A percentile compares a stretch with the other conserved stretches of the same genome.
Conservation (phyloP, 2,888 invertebrate genomes). For the Cheilosia scutellata region DNA sequence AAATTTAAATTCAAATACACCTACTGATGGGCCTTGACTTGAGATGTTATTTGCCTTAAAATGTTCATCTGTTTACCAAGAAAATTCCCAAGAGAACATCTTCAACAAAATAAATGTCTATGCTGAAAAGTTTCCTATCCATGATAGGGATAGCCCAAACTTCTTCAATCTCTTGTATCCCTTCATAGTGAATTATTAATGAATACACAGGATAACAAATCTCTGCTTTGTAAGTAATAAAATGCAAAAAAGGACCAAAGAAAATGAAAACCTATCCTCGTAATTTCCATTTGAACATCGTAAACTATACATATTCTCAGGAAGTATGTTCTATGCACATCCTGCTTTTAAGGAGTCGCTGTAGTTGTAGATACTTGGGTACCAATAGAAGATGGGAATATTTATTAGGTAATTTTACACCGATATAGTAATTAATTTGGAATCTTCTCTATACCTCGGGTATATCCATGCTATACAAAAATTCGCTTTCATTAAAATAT, state of each 20-base stretch:
- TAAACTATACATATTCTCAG: slow-evolving; percentile 39
- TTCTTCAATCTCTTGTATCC: background rate
- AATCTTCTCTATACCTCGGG: background rate
- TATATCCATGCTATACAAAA: background rate
- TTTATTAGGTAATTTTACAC: slow-evolving; percentile 29
- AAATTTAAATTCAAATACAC: no score
- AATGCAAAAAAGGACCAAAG: slow-evolving; percentile 3
- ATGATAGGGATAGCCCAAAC: background rate
- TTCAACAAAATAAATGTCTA: background rate
- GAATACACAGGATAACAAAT: background rate
- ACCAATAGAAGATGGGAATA: background rate
- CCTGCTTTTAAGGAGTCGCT: slow-evolving; percentile 18
- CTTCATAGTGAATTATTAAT: background rate
- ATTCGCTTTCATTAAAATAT: slow-evolving; percentile 1
- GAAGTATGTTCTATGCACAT: slow-evolving; percentile 53
- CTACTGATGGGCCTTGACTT: no score
- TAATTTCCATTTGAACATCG: slow-evolving; percentile 30
- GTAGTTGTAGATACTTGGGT: background rate
- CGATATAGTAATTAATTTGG: slow-evolving; percentile 46
- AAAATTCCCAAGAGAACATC: no score
- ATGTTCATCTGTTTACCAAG: no score
- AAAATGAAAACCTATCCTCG: slow-evolving; percentile 19
- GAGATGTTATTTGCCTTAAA: no score
- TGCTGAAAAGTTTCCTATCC: background rate
- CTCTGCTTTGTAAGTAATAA: background rate